Evolutionary conservation across 2,888 invertebrate species (phyloP), one percentile per base, ranked within the genome.

Genomic region (Nomada hirtipes): DNA sequence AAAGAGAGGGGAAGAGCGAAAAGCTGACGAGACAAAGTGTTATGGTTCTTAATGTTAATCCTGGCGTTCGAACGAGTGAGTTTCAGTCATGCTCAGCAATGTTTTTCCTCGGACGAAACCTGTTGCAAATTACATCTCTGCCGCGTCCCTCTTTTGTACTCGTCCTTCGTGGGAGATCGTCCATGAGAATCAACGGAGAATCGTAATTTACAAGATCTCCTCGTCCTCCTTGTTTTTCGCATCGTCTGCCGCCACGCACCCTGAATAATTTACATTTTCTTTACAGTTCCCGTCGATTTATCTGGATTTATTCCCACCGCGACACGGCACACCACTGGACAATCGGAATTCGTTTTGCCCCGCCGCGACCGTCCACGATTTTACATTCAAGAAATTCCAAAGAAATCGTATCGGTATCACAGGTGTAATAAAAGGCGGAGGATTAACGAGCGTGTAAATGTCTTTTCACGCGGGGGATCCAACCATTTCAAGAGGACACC

Each of bases 61-160:
- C 20, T 53, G 3, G 11, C 52, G 52, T 60, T 57, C 20, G 70
- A 23, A 76, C 15, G 42, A 26, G 9, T 47, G 29, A n/a, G 69
- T 70, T 61, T 67, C 70, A 57, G 15, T 67, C 42, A 42, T 69
- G 64, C 42, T 57, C 23, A 53, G 60, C 74, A 74, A 65, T 75
- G 70, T 75, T 79, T 75, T 75, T 63, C 74, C 47, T 55, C 61
- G 70, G 53, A 67, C 69, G 60, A 74, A 63, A 70, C 67, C 67
- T 65, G 69, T 67, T 68, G 80, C 29, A 80, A 82, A 82, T 82
- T 80, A 75, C 73, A 70, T 67, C 79, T 82, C 57, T 75, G 67
- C 67, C 57, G 20, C 70, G 36, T 11, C 3, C 63, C 74, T 70
- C 63, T 75, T 79, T 79, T 72, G 68, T 72, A 64, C 64, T 82